These are phyloP conservation scores for Phaetusa simplex DNA, from an alignment of 2,113 vertebrate genomes.

Conservation along the genomic window DNA sequence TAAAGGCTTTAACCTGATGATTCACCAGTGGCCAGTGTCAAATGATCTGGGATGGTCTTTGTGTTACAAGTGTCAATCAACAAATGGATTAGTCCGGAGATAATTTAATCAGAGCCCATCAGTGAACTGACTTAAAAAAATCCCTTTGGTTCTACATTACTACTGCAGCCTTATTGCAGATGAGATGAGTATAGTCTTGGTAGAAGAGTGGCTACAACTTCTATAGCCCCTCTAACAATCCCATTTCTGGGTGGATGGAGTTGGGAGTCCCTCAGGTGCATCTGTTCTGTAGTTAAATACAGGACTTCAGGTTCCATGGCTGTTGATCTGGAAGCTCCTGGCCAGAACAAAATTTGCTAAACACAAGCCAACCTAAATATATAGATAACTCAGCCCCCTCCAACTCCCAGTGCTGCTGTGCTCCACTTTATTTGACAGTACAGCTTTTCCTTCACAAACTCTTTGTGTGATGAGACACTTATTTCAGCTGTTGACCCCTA, in stretches of 20 bases:
- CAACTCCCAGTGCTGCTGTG: neutral
- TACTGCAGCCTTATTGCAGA: neutral
- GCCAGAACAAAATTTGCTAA: neutral
- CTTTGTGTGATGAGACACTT: slow-evolving; percentile 55
- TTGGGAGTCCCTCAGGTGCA: neutral
- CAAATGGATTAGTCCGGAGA: neutral
- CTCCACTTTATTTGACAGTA: slow-evolving; percentile 37
- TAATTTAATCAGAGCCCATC: slow-evolving; percentile 8
- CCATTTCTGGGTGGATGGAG: neutral
- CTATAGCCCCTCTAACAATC: neutral
- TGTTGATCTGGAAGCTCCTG: neutral
- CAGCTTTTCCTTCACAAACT: slow-evolving; percentile 25
- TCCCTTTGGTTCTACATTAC: neutral
- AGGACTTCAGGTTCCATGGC: neutral
- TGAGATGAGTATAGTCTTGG: neutral
- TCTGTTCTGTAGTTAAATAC: neutral
- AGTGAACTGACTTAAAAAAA: neutral
- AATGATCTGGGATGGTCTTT: neutral
- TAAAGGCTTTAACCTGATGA: slow-evolving; percentile 6
- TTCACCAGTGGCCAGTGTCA: neutral
- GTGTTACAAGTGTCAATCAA: slow-evolving; percentile 10
- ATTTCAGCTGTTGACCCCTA: slow-evolving; percentile 67
- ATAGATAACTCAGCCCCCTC: neutral
- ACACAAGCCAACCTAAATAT: neutral
- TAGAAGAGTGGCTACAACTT: neutral